Evolutionary conservation across 64 coral and sea anemone genomes (phyloP).

Genomic region (Stylophora pistillata): DNA sequence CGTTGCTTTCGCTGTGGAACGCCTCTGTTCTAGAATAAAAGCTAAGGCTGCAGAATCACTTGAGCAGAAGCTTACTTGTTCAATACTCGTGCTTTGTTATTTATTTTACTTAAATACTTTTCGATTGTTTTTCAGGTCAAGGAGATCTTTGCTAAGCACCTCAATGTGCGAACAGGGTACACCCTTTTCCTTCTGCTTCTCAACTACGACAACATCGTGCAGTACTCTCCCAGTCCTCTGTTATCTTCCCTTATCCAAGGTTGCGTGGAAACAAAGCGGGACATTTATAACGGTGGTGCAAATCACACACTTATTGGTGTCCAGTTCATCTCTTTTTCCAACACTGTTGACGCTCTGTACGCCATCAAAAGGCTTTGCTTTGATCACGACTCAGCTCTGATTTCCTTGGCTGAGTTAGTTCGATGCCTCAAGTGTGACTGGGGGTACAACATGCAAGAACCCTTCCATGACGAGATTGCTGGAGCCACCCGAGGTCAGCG

Average conservation of each 20-base stretch:
- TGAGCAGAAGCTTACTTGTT: too few relatives aligned
- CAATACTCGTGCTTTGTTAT: not conserved
- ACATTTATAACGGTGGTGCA: slow-evolving; percentile 82
- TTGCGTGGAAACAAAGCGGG: slow-evolving; percentile 77
- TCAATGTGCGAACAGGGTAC: slow-evolving; percentile 55
- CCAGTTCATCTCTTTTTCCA: slow-evolving; percentile 57
- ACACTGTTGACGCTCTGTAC: slow-evolving; percentile 71
- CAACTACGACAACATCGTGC: slow-evolving; percentile 77
- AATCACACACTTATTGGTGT: slow-evolving; percentile 69
- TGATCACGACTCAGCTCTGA: slow-evolving; percentile 50
- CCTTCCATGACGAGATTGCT: slow-evolving; percentile 62
- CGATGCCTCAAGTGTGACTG: slow-evolving; percentile 74
- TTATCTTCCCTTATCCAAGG: slow-evolving; percentile 75
- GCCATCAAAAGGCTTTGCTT: slow-evolving; percentile 87
- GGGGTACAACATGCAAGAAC: slow-evolving; percentile 76
- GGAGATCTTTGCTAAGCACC: slow-evolving; percentile 52
- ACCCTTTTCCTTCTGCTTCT: slow-evolving; percentile 57
- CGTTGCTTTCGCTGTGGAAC: too few relatives aligned
- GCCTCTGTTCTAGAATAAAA: too few relatives aligned
- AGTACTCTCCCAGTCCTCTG: slow-evolving; percentile 75
- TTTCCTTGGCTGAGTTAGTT: slow-evolving; percentile 74
- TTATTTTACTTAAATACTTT: not conserved
- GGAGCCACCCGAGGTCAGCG: slow-evolving; percentile 53
- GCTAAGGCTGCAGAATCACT: too few relatives aligned
- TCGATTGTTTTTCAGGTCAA: slow-evolving; percentile 10